These are phyloP conservation scores for Aptenodytes forsteri DNA, from an alignment of 2,113 vertebrate species.

Conservation along the genomic window DNA sequence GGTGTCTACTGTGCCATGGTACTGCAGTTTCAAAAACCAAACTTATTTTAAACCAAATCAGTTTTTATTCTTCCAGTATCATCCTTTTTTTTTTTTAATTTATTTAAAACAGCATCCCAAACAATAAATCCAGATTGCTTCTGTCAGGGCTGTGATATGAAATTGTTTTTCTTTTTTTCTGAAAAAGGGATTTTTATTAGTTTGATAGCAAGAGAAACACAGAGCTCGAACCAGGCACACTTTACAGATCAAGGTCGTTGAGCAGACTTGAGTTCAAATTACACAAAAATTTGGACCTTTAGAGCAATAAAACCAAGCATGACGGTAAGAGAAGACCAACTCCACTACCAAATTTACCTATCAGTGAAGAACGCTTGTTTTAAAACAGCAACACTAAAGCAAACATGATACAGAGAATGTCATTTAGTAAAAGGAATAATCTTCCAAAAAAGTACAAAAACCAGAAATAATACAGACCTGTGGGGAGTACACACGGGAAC, in stretches of 20 bases:
- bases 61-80: neutral
- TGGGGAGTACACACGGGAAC: constrained; percentile 77
- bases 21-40: neutral
- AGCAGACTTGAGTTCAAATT: neutral
- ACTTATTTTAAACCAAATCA: neutral
- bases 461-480: constrained; percentile 76
- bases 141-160: neutral
- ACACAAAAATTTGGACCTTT: neutral
- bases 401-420: neutral
- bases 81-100: neutral
- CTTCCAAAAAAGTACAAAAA: neutral
- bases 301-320: neutral
- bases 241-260: neutral
- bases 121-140: neutral
- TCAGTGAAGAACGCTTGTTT: neutral
- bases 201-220: neutral
- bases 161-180: neutral
- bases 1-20: neutral
- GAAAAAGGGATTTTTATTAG: neutral
- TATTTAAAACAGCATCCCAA: neutral
- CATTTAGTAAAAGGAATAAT: neutral
- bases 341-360: neutral
- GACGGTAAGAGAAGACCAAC: neutral
- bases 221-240: neutral
- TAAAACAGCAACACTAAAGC: neutral